Evolutionary conservation across 2,888 invertebrate genomes (phyloP).

Genomic region (Cantharis flavilabris): DNA sequence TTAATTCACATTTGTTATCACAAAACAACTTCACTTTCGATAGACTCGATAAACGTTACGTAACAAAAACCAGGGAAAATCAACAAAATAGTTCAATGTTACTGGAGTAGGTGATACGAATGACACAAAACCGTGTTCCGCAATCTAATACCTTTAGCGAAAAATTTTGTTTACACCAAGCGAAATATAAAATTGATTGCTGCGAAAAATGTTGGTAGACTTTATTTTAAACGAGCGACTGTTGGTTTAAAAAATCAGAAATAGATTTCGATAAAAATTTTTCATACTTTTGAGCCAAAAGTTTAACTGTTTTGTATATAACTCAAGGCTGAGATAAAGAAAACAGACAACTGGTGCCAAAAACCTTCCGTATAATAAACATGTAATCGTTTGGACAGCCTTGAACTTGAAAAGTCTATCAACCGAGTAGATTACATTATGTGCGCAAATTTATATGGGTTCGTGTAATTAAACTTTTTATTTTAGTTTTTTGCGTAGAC

Average conservation of each 20-base stretch:
- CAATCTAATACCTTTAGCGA: not conserved
- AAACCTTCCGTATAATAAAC: conserved; percentile 36
- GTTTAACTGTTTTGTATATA: conserved; percentile 19
- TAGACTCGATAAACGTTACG: not conserved
- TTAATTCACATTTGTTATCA: conserved; percentile 3
- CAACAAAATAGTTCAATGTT: not conserved
- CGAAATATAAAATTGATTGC: not conserved
- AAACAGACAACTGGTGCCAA: conserved; percentile 33
- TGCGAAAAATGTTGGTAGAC: not conserved
- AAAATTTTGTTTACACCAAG: not conserved
- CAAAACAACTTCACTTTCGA: not conserved
- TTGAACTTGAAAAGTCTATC: conserved; percentile 54
- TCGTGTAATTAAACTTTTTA: not conserved
- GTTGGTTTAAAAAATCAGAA: not conserved
- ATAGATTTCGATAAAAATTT: not conserved
- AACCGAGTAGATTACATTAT: conserved; percentile 43
- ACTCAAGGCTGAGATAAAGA: conserved; percentile 29
- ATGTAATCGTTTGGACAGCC: conserved; percentile 40
- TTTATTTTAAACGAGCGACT: not conserved
- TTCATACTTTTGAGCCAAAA: conserved; percentile 8
- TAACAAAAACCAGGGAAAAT: not conserved
- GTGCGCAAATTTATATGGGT: not conserved
- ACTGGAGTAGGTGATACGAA: not conserved
- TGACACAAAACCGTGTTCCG: not conserved
- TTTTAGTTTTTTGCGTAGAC: not conserved